Evolutionary conservation across 2,113 vertebrate genomes (phyloP).

Genomic region (Gymnocephalus cernua): DNA sequence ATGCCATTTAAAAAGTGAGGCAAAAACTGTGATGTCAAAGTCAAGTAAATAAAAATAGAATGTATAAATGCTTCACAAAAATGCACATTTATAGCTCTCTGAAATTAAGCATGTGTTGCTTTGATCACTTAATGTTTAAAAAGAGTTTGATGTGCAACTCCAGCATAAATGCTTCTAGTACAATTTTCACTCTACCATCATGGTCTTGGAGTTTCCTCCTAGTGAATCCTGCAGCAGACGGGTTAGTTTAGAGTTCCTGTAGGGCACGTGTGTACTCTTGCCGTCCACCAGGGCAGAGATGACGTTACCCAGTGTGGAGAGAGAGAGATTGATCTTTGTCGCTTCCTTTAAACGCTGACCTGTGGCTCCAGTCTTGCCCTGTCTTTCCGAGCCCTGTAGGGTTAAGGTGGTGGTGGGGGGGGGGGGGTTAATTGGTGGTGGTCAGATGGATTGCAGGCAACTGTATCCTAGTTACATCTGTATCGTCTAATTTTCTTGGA

Average conservation of each 20-base stretch:
- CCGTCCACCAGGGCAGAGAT: slow-evolving; percentile 99
- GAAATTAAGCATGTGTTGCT: background rate
- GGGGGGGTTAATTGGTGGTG: background rate
- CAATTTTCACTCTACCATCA: slow-evolving; percentile 89
- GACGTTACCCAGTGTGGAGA: slow-evolving; percentile 97
- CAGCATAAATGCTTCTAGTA: background rate
- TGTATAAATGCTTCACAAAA: background rate
- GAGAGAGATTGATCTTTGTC: slow-evolving; percentile 98
- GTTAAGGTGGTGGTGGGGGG: too few species aligned
- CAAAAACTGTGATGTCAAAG: slow-evolving; percentile 4
- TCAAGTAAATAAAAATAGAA: background rate
- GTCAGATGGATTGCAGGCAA: background rate
- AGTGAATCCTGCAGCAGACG: slow-evolving; percentile 97
- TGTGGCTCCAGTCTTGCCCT: slow-evolving; percentile 97
- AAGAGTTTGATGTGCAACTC: background rate
- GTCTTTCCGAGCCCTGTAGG: slow-evolving; percentile 94
- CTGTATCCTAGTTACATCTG: background rate
- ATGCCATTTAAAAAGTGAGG: background rate
- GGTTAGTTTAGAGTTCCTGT: slow-evolving; percentile 98
- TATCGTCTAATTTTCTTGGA: background rate
- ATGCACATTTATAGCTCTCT: slow-evolving; percentile 5
- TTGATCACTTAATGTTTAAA: background rate
- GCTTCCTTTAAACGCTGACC: slow-evolving; percentile 98
- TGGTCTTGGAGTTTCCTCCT: slow-evolving; percentile 98
- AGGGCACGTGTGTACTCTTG: slow-evolving; percentile 98